Percentiles rank a stretch among this genome's conserved stretches.
These are phyloP conservation scores for Zoanthus gigantus DNA, from an alignment of 92 coral and sea anemone genomes.

Conservation along the genomic window DNA sequence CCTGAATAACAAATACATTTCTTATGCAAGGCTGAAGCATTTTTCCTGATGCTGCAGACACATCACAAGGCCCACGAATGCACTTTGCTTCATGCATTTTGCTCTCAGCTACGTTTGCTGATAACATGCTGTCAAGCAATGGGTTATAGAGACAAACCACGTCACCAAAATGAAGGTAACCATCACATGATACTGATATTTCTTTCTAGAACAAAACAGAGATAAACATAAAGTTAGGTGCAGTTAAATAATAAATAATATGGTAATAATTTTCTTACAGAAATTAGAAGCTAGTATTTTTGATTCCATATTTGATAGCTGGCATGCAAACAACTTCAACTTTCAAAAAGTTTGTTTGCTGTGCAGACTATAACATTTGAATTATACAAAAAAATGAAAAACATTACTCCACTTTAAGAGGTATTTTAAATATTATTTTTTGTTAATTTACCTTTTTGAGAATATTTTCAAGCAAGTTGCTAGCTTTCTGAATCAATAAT, in stretches of 20 bases:
- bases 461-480: slow-evolving; percentile 87
- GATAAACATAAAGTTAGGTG: neutral
- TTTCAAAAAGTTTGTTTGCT: too few species aligned
- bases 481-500: slow-evolving; percentile 92
- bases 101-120: slow-evolving; percentile 98
- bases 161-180: slow-evolving; percentile 96
- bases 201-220: slow-evolving; percentile 59
- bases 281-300: too few species aligned
- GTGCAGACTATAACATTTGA: too few species aligned
- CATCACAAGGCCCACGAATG: slow-evolving; percentile 92
- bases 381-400: too few species aligned
- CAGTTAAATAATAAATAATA: neutral
- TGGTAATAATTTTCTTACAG: neutral
- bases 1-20: slow-evolving; percentile 79
- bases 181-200: slow-evolving; percentile 91
- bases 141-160: slow-evolving; percentile 84
- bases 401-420: too few species aligned
- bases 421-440: neutral
- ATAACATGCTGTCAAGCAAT: slow-evolving; percentile 70
- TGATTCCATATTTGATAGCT: too few species aligned
- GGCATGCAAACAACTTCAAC: too few species aligned
- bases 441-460: slow-evolving; percentile 74
- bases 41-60: slow-evolving; percentile 92
- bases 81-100: slow-evolving; percentile 93
- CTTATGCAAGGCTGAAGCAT: slow-evolving; percentile 87